Conservation (phyloP, 2,888 invertebrate genomes). For the Oligia latruncula region DNA sequence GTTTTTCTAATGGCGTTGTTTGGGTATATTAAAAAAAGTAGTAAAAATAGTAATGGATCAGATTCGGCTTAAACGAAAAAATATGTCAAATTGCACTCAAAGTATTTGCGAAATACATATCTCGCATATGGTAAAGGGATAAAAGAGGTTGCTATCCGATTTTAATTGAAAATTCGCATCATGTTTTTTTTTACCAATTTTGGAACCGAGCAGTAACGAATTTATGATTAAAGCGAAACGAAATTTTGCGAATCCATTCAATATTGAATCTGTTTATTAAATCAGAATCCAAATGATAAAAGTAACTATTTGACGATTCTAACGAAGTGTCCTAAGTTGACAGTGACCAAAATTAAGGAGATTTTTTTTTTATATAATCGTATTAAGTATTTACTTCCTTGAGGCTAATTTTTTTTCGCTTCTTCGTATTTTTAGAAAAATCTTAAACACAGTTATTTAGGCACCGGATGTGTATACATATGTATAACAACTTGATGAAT, state of each 20-base stretch:
- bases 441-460: not conserved
- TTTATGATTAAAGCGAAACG: slow-evolving; percentile 39
- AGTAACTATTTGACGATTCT: slow-evolving; percentile 62
- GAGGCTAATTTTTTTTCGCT: slow-evolving; percentile 13
- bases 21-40: too few species aligned
- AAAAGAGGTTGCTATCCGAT: slow-evolving; percentile 37
- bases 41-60: not conserved
- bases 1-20: not conserved
- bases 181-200: slow-evolving; percentile 45
- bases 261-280: slow-evolving; percentile 50
- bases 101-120: slow-evolving; percentile 13
- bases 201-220: slow-evolving; percentile 20
- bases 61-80: not conserved
- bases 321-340: slow-evolving; percentile 47
- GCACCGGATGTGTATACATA: not conserved
- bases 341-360: slow-evolving; percentile 31
- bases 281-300: slow-evolving; percentile 53
- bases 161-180: slow-evolving; percentile 49
- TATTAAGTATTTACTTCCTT: slow-evolving; percentile 16
- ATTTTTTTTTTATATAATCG: slow-evolving; percentile 16
- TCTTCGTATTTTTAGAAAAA: not conserved
- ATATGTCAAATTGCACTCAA: slow-evolving; percentile 1
- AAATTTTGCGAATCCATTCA: slow-evolving; percentile 40
- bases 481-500: not conserved
- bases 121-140: slow-evolving; percentile 29